Base-by-base conservation (phyloP, 2,797 vertebrate genomes). In the Trematomus bernacchii region DNA sequence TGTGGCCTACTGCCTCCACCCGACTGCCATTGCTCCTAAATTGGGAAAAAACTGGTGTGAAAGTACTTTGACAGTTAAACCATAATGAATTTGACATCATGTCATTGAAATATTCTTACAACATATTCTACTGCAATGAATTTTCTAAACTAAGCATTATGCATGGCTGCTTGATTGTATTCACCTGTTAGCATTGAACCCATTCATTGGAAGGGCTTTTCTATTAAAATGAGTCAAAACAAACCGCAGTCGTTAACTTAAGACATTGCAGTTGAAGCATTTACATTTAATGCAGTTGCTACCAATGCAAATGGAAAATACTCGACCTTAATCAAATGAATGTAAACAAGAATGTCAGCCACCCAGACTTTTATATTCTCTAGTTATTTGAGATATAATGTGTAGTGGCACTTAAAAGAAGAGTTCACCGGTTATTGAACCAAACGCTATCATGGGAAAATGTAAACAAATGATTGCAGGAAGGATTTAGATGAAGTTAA, bases 61-160 rank as follows among this genome's bases (percentile, higher is more conserved):
- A 57, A 46, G 13, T 60, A 37, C 27, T 52, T 6, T 64, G 30
- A 72, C 3, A 2, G 58, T 54, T 10, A 23, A 9, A 51, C 10
- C 14, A 30, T 59, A 63, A 18, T 14, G 48, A 64, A 54, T 3
- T 10, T 37, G 50, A 65, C 61, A 15, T 50, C 50, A 55, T 18
- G 62, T 69, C 13, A 37, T 10, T 18, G 12, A 6, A 3, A 21
- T 47, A 53, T 52, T 47, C 30, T n/a, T 16, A 19, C 15, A 61
- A 65, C 6, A 7, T 2, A 19, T 23, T 69, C 27, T 12, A 2
- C 54, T 33, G 6, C 2, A 51, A 19, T 4, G 6, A 40, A 54
- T 42, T 58, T 59, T 46, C 10, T 65, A 16, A n/a, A 69, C 55
- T 52, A 4, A 61, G 42, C 64, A 16, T 53, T 37, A 37, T 37